Base-by-base conservation (phyloP, 2,113 vertebrate genomes). In the Neodontobutis hainanensis region DNA sequence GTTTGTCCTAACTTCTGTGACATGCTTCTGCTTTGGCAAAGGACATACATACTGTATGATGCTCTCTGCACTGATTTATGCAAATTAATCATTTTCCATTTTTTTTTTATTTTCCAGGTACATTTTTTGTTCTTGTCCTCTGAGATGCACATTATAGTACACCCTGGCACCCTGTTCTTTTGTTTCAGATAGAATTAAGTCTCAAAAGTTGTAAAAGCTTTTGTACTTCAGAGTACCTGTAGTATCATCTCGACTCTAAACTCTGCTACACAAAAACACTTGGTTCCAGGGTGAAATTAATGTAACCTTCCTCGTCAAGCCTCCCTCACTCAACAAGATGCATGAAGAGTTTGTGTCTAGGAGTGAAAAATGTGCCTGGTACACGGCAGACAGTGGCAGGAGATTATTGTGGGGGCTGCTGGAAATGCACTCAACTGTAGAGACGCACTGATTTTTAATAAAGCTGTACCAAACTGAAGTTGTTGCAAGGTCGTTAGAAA, bases 261-360 rank as follows among this genome's bases (percentile, higher is more conserved):
- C 32, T n/a, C 2, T 11, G 52, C 34, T 5, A 3, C 34, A n/a
- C 52, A 38, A 35, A 53, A 53, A 46, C 34, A 55, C 52, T 55
- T 15, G 52, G 50, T 7, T 14, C 12, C 12, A 12, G 48, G 52
- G 52, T 55, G 52, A 55, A 55, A 55, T 55, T n/a, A 55, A 34
- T 38, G 34, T 55, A 55, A 55, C 52, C 52, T 55, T 55, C 52
- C 11, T 14, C 15, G 52, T 55, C 52, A 38, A 55, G 52, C 52
- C 34, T 34, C 34, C 14, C 8, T 46, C 44, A 14, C 44, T 14
- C 10, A 5, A 15, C 52, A 38, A 15, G 52, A 55, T 55, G 52
- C 52, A 38, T 15, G 34, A 12, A 55, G 34, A 9, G 52, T 0
- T 27, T 1, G 2, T 14, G 7, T 55, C 34, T 38, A 34, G 11